Evolutionary conservation across 2,888 invertebrate genomes (phyloP).

Genomic region (Dusona sp.): DNA sequence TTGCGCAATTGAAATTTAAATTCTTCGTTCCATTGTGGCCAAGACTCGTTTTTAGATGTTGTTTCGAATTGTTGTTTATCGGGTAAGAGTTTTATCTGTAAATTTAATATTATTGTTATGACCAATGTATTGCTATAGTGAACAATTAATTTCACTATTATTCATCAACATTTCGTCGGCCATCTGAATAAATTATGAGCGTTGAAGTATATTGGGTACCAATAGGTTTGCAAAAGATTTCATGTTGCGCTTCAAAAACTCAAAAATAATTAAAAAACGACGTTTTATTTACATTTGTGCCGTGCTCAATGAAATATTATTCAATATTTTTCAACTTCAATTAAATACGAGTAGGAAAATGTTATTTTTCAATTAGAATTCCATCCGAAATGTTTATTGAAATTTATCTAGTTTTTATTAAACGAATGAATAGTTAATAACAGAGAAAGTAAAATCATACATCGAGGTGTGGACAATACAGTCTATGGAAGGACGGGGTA

Average conservation of each 20-base stretch:
- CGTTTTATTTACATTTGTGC: not conserved
- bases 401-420: too few relatives aligned
- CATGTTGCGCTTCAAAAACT: not conserved
- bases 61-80: slow-evolving; percentile 92
- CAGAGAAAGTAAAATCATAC: too few relatives aligned
- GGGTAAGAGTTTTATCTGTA: slow-evolving; percentile 90
- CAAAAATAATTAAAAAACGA: not conserved
- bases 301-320: not conserved
- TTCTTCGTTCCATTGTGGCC: slow-evolving; percentile 93
- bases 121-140: not conserved
- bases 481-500: too few relatives aligned
- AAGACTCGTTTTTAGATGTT: slow-evolving; percentile 90
- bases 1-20: slow-evolving; percentile 89
- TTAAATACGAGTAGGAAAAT: too few relatives aligned
- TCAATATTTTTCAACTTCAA: not conserved
- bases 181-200: slow-evolving; percentile 51
- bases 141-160: too few relatives aligned
- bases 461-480: too few relatives aligned
- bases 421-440: not conserved
- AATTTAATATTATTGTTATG: not conserved
- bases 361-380: too few relatives aligned
- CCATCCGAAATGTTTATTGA: not conserved
- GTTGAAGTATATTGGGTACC: not conserved
- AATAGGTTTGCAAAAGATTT: not conserved
- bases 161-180: not conserved